phyloP scores from a whole-genome alignment of 2,113 vertebrate genomes.

The Toxotes chatareus region DNA sequence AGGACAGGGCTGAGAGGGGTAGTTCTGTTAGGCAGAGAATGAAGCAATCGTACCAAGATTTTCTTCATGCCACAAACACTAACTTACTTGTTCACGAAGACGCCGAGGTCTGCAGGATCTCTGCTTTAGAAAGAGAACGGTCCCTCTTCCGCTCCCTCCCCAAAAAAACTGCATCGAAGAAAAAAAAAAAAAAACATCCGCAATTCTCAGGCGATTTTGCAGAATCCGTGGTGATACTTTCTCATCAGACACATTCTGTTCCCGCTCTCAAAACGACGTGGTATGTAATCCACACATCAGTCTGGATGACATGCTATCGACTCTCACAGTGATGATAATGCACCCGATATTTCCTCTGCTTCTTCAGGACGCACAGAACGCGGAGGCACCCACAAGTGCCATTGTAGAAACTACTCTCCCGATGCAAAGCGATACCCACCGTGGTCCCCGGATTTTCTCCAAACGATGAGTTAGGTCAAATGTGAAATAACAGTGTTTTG shows the following conservation, averaged over 20 bases:
- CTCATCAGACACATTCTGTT: slow-evolving; percentile 60
- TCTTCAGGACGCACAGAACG: slow-evolving; percentile 51
- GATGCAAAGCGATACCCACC: slow-evolving; percentile 38
- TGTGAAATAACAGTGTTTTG: not conserved
- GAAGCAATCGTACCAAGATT: not conserved
- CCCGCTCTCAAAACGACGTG: slow-evolving; percentile 56
- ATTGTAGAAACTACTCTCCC: slow-evolving; percentile 67
- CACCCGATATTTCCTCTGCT: slow-evolving; percentile 59
- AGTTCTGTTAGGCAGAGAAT: not conserved
- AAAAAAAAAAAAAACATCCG: slow-evolving; percentile 82
- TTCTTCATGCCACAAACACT: slow-evolving; percentile 39
- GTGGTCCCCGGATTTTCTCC: slow-evolving; percentile 30
- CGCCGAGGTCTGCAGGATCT: slow-evolving; percentile 52
- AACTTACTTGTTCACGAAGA: slow-evolving; percentile 79
- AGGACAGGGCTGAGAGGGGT: not conserved
- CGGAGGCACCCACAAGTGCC: slow-evolving; percentile 74
- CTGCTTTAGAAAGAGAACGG: slow-evolving; percentile 51
- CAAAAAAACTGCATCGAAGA: slow-evolving; percentile 77
- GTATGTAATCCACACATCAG: slow-evolving; percentile 78
- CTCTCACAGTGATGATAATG: slow-evolving; percentile 59
- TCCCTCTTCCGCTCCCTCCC: slow-evolving; percentile 65
- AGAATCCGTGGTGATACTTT: slow-evolving; percentile 81
- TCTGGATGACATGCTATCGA: slow-evolving; percentile 52
- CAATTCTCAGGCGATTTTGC: slow-evolving; percentile 87
- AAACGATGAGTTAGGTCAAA: slow-evolving; percentile 13